Evolutionary conservation across 2,113 vertebrate genomes (phyloP).

Genomic region (Oriolus oriolus): DNA sequence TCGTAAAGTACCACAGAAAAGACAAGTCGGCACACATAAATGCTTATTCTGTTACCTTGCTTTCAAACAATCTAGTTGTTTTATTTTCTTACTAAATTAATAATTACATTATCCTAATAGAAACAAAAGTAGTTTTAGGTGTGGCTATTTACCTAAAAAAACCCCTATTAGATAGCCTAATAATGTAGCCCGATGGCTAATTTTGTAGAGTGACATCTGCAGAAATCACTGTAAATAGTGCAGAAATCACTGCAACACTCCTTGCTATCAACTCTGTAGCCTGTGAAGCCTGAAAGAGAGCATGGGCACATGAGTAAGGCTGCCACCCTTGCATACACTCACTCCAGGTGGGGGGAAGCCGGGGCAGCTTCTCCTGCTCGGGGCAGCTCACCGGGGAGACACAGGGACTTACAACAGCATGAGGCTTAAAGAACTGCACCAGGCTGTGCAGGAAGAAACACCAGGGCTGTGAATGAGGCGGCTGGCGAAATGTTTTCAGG

Average conservation of each 20-base stretch:
- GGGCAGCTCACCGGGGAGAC: neutral
- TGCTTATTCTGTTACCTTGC: neutral
- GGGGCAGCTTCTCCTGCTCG: accelerated
- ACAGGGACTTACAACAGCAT: accelerated
- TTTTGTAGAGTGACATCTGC: neutral
- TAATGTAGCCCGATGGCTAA: neutral
- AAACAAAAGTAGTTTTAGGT: neutral
- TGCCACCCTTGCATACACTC: accelerated
- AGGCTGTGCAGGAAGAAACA: accelerated
- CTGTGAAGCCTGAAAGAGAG: neutral
- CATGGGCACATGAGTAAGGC: accelerated
- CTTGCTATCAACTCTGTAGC: neutral
- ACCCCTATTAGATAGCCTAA: neutral
- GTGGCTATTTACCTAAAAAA: neutral
- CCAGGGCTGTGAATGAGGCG: accelerated
- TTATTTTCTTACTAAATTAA: neutral
- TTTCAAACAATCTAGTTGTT: neutral
- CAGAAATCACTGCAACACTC: neutral
- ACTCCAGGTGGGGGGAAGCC: accelerated
- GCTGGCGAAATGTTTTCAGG: neutral
- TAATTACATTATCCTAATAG: neutral
- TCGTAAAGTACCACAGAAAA: neutral
- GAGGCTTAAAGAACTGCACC: neutral
- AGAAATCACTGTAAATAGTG: neutral
- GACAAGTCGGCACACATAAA: neutral